phyloP scores from a whole-genome alignment of 2,888 invertebrate species.

The Alcis repandata region DNA sequence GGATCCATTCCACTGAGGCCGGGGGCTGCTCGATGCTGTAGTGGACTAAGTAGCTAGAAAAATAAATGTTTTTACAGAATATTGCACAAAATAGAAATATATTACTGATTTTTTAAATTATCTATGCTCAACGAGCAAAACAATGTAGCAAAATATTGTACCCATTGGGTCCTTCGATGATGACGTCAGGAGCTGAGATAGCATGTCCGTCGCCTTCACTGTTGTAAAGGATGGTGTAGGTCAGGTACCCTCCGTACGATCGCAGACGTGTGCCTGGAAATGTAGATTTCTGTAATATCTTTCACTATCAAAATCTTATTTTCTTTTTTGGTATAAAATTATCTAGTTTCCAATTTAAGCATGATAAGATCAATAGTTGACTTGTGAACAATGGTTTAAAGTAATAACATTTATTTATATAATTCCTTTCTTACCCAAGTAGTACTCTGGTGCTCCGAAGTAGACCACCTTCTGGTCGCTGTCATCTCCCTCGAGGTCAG shows the following conservation, averaged over 20 bases:
- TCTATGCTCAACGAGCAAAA: too few species aligned
- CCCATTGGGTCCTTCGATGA: constrained; percentile 91
- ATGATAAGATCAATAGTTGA: too few species aligned
- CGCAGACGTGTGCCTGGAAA: constrained; percentile 90
- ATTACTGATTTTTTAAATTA: not conserved
- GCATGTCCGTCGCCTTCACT: constrained; percentile 87
- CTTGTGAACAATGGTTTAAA: too few species aligned
- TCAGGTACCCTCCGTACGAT: constrained; percentile 95
- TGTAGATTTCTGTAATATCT: not conserved
- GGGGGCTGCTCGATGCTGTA: constrained; percentile 93
- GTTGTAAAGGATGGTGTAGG: constrained; percentile 91
- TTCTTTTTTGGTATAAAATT: too few species aligned
- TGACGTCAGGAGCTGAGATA: constrained; percentile 92
- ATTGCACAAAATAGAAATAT: too few species aligned
- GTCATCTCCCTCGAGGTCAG: constrained; percentile 78
- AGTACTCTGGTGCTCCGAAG: constrained; percentile 91
- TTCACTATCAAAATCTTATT: too few species aligned
- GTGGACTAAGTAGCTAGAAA: constrained; percentile 81
- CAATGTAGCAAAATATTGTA: constrained; percentile 35
- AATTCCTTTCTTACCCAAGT: constrained; percentile 84
- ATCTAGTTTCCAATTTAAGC: not conserved
- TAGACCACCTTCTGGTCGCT: constrained; percentile 87
- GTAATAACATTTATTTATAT: too few species aligned
- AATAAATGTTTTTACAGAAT: not conserved
- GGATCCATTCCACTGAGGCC: constrained; percentile 88